Conservation (phyloP, 2,888 invertebrate species). For the Pediacus dermestoides region DNA sequence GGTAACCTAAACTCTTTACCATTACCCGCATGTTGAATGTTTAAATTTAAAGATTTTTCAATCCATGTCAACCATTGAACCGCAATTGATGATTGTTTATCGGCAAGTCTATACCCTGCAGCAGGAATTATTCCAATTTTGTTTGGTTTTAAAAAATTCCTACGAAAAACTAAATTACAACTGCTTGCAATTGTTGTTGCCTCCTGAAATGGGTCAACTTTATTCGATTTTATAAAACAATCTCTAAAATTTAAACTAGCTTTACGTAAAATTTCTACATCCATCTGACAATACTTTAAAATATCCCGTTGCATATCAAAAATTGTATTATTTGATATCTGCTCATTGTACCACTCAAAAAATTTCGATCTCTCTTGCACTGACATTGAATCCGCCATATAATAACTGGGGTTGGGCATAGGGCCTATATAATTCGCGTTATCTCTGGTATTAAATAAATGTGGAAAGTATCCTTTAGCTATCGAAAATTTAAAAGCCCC, state of each 20-base stretch:
- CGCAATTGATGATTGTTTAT: no score
- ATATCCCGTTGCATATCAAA: no score
- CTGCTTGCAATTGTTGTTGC: constrained; percentile 13
- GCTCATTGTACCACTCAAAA: no score
- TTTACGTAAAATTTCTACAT: constrained; percentile 16
- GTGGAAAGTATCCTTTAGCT: constrained; percentile 17
- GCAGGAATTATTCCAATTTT: no score
- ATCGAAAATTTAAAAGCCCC: no score
- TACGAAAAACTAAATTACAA: constrained; percentile 16
- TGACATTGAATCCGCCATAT: constrained; percentile 26
- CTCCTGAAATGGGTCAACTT: constrained; percentile 16
- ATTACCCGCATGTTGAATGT: constrained; percentile 15
- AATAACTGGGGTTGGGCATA: constrained; percentile 22
- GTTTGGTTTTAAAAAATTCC: no score
- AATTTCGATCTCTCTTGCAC: constrained; percentile 17
- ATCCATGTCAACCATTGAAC: no score
- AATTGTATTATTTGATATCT: no score
- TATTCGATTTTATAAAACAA: constrained; percentile 10
- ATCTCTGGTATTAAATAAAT: constrained; percentile 21
- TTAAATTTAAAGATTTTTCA: no score
- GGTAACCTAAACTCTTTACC: no score
- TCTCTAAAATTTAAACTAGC: constrained; percentile 14
- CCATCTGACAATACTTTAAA: constrained; percentile 17
- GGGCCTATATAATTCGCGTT: constrained; percentile 29
- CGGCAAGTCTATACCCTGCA: no score